phyloP scores from a whole-genome alignment of 2,113 vertebrate genomes.

The Rutilus rutilus region DNA sequence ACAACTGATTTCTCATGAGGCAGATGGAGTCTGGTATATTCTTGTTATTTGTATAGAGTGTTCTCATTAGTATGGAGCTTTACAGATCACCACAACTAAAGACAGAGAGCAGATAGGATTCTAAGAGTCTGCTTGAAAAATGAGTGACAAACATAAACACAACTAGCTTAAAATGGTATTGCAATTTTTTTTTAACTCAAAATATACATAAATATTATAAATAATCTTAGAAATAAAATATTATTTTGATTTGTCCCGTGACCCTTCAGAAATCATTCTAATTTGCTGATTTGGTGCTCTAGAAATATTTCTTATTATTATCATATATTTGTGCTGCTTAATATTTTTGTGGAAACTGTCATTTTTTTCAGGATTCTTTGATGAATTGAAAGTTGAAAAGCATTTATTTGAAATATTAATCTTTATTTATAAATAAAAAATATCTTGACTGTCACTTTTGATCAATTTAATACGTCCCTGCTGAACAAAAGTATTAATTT shows the following conservation, averaged over 20 bases:
- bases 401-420: too few species aligned
- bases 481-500: too few species aligned
- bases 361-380: too few species aligned
- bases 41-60: constrained; percentile 22
- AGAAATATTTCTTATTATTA: too few species aligned
- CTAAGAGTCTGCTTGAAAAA: constrained; percentile 6
- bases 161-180: not conserved
- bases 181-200: not conserved
- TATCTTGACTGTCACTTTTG: too few species aligned
- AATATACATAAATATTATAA: not conserved
- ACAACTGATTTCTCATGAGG: constrained; percentile 33
- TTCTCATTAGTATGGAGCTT: constrained; percentile 37
- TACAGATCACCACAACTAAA: constrained; percentile 4
- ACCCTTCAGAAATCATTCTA: too few species aligned
- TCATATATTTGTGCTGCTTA: too few species aligned
- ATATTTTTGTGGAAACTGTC: too few species aligned
- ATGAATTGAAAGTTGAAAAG: too few species aligned
- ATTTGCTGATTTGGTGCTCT: too few species aligned
- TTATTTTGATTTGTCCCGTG: not conserved
- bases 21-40: constrained; percentile 27
- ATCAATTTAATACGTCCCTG: too few species aligned
- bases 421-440: too few species aligned
- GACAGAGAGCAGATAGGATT: not conserved
- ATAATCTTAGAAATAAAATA: not conserved
- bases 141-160: not conserved